Percentiles rank a stretch among this genome's conserved stretches.
Conservation (phyloP, 2,113 vertebrate genomes). For the Procavia capensis region DNA sequence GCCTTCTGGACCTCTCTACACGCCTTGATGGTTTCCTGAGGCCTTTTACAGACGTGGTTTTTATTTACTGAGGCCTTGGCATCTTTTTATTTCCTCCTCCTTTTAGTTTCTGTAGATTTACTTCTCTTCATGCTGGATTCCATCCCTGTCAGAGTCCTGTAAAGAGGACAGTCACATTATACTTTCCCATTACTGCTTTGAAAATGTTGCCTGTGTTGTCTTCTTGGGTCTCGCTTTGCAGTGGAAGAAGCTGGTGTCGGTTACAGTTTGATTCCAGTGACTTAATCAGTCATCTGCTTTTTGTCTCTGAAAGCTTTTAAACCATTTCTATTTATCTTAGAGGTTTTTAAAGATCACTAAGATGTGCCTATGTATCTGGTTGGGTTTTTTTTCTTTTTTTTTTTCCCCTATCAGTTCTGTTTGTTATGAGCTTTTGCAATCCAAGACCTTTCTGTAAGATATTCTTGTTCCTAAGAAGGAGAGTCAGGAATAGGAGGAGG, state of each 20-base stretch:
- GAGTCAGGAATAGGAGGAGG: too few species aligned
- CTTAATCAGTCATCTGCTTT: neutral
- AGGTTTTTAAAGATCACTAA: too few species aligned
- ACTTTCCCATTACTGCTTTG: neutral
- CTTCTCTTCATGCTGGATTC: neutral
- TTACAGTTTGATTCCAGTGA: neutral
- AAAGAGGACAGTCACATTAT: neutral
- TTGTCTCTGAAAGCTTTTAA: too few species aligned
- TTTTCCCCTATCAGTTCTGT: neutral
- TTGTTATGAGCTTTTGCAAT: neutral
- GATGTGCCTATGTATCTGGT: too few species aligned
- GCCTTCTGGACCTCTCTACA: too few species aligned
- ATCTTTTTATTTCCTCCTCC: neutral
- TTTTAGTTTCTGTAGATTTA: neutral
- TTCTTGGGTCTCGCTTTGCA: neutral
- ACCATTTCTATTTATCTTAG: too few species aligned
- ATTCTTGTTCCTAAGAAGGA: too few species aligned
- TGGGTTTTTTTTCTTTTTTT: neutral
- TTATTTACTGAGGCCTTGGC: neutral
- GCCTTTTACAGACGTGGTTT: neutral
- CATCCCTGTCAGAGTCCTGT: neutral
- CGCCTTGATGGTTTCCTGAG: neutral
- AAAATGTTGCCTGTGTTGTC: neutral
- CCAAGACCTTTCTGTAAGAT: neutral
- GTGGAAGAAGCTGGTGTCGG: neutral